Conservation (phyloP, 2,888 invertebrate genomes). For the Rhamphomyia laevipes region DNA sequence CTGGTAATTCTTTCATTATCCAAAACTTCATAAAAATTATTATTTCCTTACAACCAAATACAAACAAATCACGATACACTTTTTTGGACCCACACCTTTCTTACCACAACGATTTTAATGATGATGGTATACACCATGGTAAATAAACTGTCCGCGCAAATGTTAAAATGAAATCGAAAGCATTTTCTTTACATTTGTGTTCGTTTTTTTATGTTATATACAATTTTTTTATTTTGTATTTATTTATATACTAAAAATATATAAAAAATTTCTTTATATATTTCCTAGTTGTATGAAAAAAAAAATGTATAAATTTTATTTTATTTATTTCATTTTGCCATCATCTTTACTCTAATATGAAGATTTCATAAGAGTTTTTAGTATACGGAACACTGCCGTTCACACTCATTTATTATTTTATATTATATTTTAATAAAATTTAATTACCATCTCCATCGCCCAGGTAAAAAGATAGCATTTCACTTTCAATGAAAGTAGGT, state of each 20-base stretch:
- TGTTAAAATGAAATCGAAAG: slow-evolving; percentile 23
- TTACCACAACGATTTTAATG: slow-evolving; percentile 2
- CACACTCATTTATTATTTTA: too few species aligned
- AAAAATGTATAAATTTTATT: neutral
- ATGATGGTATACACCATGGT: too few species aligned
- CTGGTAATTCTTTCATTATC: too few species aligned
- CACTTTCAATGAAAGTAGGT: slow-evolving; percentile 16
- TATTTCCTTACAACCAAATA: too few species aligned
- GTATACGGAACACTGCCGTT: too few species aligned
- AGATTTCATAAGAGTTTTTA: too few species aligned
- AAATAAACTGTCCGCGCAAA: slow-evolving; percentile 6
- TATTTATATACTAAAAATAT: neutral
- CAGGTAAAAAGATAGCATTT: slow-evolving; percentile 15
- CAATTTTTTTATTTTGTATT: neutral
- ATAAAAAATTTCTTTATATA: neutral
- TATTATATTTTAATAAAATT: too few species aligned
- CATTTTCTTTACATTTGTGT: slow-evolving; percentile 14
- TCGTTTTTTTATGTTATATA: neutral
- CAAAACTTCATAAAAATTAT: too few species aligned
- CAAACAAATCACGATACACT: neutral
- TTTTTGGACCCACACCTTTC: neutral
- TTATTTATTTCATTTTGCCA: neutral
- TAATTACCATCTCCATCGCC: neutral
- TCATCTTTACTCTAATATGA: too few species aligned
- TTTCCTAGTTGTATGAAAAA: neutral